Evolutionary conservation across 2,888 invertebrate species (phyloP), one percentile per base, ranked within the genome.

Genomic region (Cordylochernes scorpioides): DNA sequence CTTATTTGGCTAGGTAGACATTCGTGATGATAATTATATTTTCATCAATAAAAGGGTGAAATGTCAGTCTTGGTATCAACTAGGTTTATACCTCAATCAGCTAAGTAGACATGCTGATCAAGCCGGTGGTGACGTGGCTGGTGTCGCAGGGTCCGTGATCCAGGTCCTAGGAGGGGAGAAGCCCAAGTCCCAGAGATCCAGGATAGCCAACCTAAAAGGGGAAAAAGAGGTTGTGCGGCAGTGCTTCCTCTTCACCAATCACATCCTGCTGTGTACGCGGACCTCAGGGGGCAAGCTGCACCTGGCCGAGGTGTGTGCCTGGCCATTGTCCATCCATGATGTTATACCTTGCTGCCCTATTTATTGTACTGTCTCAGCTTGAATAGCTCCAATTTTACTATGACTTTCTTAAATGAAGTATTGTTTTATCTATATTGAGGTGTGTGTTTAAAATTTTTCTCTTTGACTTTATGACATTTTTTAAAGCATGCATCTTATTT

Each of bases 181-280:
- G 26, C 26, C 30, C 3, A 38, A 36, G 24, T 21, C 32, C n/a
- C 60, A 48, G 31, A 57, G 55, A 17, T 29, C 38, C 10, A 24
- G 40, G 6, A 38, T 39, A 22, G 39, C 34, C 3, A 28, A 28
- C 10, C 42, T 50, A 34, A 53, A 51, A 33, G 45, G 48, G 6
- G 70, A 71, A 44, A 68, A 68, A 44, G 71, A 71, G 48, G 59
- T 61, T 5, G 54, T 68, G 3, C 61, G 82, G 0, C 80, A 80
- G 50, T 78, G 80, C 40, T 84, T 77, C 49, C 63, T 84, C 13
- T 84, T 84, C 57, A 78, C 80, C 37, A 80, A 80, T 59, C 77
- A 80, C 51, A 60, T 82, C 41, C 67, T 84, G 39, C 60, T 82
- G 27, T 73, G 78, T 2, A 80, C 74, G 3, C 62, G 64, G 31